Percentiles rank a stretch among this genome's conserved stretches.
These are phyloP conservation scores for Petroica traversi DNA, from an alignment of 2,113 vertebrate genomes.

Conservation along the genomic window DNA sequence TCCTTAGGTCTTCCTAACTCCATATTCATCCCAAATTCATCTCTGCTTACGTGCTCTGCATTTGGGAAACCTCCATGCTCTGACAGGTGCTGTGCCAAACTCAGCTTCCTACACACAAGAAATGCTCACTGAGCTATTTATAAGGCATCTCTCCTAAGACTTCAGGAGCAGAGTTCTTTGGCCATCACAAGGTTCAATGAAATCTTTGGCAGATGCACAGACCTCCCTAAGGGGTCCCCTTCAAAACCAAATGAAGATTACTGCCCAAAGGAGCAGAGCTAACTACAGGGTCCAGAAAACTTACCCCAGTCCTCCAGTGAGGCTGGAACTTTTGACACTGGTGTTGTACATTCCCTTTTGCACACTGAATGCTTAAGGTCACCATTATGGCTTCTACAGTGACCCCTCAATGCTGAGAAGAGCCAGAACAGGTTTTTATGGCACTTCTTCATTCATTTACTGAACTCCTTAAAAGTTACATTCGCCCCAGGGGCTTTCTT, in stretches of 20 bases:
- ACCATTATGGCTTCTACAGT: not conserved
- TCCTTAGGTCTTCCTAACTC: not conserved
- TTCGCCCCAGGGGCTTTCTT: not conserved
- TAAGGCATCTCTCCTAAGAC: not conserved
- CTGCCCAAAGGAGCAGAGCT: not conserved
- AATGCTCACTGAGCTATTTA: not conserved
- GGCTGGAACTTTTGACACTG: not conserved
- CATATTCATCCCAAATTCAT: not conserved
- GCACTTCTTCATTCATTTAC: not conserved
- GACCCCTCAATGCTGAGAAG: not conserved
- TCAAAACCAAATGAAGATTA: not conserved
- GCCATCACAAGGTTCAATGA: not conserved
- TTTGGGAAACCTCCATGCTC: not conserved
- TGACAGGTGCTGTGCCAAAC: not conserved
- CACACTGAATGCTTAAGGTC: not conserved
- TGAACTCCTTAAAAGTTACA: not conserved
- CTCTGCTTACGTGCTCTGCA: not conserved
- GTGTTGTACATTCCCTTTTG: not conserved
- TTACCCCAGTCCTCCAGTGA: not conserved
- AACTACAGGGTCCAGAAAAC: not conserved
- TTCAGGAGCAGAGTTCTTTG: not conserved
- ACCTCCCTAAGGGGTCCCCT: not conserved
- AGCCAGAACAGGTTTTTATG: not conserved
- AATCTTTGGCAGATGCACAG: not conserved
- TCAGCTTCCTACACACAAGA: not conserved